These are phyloP conservation scores for Pipistrellus pygmaeus DNA, from an alignment of 2,797 vertebrate species.

Conservation along the genomic window DNA sequence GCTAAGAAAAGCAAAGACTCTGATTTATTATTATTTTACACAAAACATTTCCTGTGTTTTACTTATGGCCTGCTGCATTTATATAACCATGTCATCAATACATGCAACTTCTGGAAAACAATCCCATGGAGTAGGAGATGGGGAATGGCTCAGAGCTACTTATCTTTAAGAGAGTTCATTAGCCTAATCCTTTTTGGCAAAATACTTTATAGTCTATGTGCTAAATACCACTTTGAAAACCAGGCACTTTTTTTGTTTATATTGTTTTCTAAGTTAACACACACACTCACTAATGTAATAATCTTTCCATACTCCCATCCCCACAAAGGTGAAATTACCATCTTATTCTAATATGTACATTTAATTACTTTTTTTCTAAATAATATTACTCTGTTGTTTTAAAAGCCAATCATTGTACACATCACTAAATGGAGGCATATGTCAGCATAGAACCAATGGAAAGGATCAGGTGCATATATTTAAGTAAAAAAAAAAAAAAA, in stretches of 20 bases:
- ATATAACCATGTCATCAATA: neutral
- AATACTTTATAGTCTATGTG: neutral
- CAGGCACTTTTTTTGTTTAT: neutral
- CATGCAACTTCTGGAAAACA: neutral
- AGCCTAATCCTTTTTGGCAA: neutral
- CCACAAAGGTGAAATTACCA: neutral
- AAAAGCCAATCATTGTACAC: neutral
- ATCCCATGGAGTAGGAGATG: neutral
- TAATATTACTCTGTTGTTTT: slow-evolving; percentile 2
- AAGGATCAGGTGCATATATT: slow-evolving; percentile 71
- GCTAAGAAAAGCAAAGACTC: neutral
- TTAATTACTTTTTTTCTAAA: neutral
- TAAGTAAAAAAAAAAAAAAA: slow-evolving; percentile 64
- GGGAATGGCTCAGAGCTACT: neutral
- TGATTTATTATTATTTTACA: slow-evolving; percentile 21
- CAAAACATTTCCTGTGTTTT: neutral
- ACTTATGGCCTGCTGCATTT: neutral
- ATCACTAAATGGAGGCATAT: slow-evolving; percentile 63
- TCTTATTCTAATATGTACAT: neutral
- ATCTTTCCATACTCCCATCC: neutral
- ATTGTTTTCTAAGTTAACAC: neutral
- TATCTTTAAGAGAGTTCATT: neutral
- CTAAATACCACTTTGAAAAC: neutral
- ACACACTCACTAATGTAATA: neutral
- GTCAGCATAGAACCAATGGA: slow-evolving; percentile 30